phyloP scores from a whole-genome alignment of 1,140 invertebrate genomes.

The Mamestra configurata region DNA sequence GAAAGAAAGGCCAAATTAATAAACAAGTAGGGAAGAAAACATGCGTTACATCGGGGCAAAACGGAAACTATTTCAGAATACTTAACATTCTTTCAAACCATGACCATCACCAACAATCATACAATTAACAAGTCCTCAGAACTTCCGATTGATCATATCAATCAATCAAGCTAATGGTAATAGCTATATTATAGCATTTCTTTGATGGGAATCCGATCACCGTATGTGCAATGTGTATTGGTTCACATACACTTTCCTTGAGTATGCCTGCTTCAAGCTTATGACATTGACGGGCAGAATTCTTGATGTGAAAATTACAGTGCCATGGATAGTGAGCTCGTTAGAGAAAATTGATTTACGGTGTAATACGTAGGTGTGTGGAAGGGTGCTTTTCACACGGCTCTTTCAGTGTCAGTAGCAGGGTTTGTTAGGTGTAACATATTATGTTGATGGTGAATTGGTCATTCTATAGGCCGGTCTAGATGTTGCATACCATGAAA shows the following conservation, averaged over 20 bases:
- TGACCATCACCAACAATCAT: neutral
- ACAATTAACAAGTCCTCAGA: neutral
- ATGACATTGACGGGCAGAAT: constrained; percentile 17
- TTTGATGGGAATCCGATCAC: constrained; percentile 7
- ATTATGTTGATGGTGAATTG: too few relatives aligned
- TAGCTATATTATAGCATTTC: constrained; percentile 19
- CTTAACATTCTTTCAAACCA: neutral
- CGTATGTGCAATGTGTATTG: constrained; percentile 2
- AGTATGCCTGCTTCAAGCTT: neutral
- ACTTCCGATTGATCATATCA: neutral
- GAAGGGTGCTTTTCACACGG: neutral
- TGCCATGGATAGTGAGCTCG: neutral
- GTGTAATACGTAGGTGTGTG: neutral
- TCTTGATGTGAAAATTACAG: constrained; percentile 22
- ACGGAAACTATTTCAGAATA: too few relatives aligned
- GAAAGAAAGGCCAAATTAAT: too few relatives aligned
- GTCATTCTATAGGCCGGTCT: too few relatives aligned
- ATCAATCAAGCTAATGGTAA: constrained; percentile 14
- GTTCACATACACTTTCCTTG: constrained; percentile 31
- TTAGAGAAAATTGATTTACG: constrained; percentile 15
- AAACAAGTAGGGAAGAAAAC: too few relatives aligned
- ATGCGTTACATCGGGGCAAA: too few relatives aligned
- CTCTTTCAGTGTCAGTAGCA: neutral
- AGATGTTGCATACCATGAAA: too few relatives aligned
- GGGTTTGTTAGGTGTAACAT: too few relatives aligned